Evolutionary conservation across 2,888 invertebrate species (phyloP), one percentile per base, ranked within the genome.

Genomic region (Coleophora flavipennella): DNA sequence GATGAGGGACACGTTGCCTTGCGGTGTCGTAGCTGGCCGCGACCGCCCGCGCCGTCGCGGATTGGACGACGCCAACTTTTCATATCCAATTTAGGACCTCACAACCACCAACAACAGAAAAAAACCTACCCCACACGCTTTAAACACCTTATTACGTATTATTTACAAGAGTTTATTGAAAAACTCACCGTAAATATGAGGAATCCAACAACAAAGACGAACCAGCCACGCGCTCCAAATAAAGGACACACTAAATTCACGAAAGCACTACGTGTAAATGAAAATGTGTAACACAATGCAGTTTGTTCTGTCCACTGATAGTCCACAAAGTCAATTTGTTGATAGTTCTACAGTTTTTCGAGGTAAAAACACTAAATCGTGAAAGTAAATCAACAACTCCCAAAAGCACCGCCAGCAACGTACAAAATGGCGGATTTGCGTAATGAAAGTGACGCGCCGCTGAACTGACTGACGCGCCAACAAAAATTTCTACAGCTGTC

Each of bases 391-490:
- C n/a, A n/a, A n/a, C n/a, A n/a, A n/a, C n/a, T n/a, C 76, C 20
- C 6, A 4, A 3, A 20, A 20, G 75, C 78, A 79, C 85, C 80
- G 81, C 85, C 81, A 80, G 81, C 83, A 71, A 80, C 81, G 77
- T 83, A 81, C 85, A 85, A 85, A 85, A 85, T 85, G 85, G 85
- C 85, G 84, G 85, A 83, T 80, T 77, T 73, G 75, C 75, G 79
- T 76, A 80, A 77, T 70, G 76, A 77, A 78, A 79, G 79, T 80
- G 83, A 83, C 81, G 83, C 81, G 79, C 70, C 81, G 79, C 70
- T 76, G n/a, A n/a, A n/a, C n/a, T n/a, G n/a, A n/a, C n/a, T n/a
- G 78, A 77, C 74, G 76, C 77, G 77, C 78, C 71, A 74, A 70
- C 64, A 66, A 61, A 51, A n/a, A 20, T 3, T 6, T 20, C 20